Evolutionary conservation across 2,888 invertebrate genomes (phyloP), one percentile per base, ranked within the genome.

Genomic region (Taphrorychus bicolor): DNA sequence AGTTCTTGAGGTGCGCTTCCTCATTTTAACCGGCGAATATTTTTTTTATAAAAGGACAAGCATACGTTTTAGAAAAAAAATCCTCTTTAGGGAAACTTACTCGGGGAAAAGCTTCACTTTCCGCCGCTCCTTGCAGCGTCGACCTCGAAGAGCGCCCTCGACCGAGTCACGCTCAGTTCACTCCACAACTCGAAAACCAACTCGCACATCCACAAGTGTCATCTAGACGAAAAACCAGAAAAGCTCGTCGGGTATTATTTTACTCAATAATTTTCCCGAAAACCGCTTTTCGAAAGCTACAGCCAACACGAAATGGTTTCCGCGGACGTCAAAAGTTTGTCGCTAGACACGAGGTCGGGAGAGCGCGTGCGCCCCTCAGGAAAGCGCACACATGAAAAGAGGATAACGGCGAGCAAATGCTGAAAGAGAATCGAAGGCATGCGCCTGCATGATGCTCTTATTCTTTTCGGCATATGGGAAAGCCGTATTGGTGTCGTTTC

Each of bases 221-320:
- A n/a, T n/a, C n/a, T n/a, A n/a, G n/a, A n/a, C n/a, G n/a, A n/a
- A n/a, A n/a, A n/a, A n/a, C n/a, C n/a, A n/a, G n/a, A n/a, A n/a
- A n/a, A n/a, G n/a, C n/a, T n/a, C n/a, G n/a, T n/a, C n/a, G n/a
- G n/a, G n/a, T n/a, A n/a, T n/a, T n/a, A n/a, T n/a, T n/a, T n/a
- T n/a, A n/a, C n/a, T n/a, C n/a, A n/a, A n/a, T n/a, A n/a, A 32
- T 60, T 66, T 65, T 65, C 48, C 56, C 22, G 51, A 56, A 70
- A 70, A 61, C 61, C 59, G 63, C 66, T 70, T 70, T 66, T 63
- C 66, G 59, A 63, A 66, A 66, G 66, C 70, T 59, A 24, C 21
- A 69, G 59, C 66, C n/a, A 63, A 57, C 24, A 66, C 66, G 63
- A 66, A 70, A 70, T 70, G 70, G 59, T 59, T 58, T 63, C 59